Conservation (phyloP, 2,113 vertebrate species). For the Sinocyclocheilus maitianheensis region DNA sequence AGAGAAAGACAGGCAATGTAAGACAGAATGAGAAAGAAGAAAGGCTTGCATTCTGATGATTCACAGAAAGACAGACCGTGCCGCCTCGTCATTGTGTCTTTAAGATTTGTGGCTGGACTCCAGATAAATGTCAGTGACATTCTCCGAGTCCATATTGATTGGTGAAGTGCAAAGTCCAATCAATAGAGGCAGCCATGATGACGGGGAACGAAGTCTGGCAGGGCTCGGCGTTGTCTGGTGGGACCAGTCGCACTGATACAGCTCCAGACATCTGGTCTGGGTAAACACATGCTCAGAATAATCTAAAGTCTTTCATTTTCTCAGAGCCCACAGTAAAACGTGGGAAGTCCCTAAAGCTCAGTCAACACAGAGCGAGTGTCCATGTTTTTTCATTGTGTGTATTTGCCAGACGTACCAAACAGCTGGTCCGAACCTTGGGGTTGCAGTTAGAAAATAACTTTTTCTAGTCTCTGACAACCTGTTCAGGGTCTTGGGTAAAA, state of each 20-base stretch:
- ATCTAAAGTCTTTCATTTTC: slow-evolving; percentile 48
- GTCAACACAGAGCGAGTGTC: slow-evolving; percentile 34
- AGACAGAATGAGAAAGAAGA: slow-evolving; percentile 15
- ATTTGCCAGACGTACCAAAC: slow-evolving; percentile 13
- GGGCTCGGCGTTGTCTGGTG: slow-evolving; percentile 44
- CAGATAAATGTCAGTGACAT: slow-evolving; percentile 70
- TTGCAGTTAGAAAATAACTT: not conserved
- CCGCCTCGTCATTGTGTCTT: slow-evolving; percentile 53
- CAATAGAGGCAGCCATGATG: slow-evolving; percentile 60
- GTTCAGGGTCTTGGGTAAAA: not conserved
- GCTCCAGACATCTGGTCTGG: slow-evolving; percentile 46
- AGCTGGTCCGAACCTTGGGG: slow-evolving; percentile 20
- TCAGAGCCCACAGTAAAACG: slow-evolving; percentile 39
- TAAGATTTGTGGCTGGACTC: slow-evolving; percentile 52
- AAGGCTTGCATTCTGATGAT: slow-evolving; percentile 54
- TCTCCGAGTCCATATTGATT: slow-evolving; percentile 66
- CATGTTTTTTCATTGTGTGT: slow-evolving; percentile 5
- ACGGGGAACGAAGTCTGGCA: slow-evolving; percentile 11
- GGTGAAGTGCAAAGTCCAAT: slow-evolving; percentile 63
- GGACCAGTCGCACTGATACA: slow-evolving; percentile 26
- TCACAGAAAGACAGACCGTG: slow-evolving; percentile 18
- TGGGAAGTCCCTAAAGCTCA: slow-evolving; percentile 40
- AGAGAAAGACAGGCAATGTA: not conserved
- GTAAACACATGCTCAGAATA: slow-evolving; percentile 49
- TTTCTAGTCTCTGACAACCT: slow-evolving; percentile 3